Evolutionary conservation across 2,113 vertebrate species (phyloP), one percentile per base, ranked within the genome.

Genomic region (Rhynchomys soricoides): DNA sequence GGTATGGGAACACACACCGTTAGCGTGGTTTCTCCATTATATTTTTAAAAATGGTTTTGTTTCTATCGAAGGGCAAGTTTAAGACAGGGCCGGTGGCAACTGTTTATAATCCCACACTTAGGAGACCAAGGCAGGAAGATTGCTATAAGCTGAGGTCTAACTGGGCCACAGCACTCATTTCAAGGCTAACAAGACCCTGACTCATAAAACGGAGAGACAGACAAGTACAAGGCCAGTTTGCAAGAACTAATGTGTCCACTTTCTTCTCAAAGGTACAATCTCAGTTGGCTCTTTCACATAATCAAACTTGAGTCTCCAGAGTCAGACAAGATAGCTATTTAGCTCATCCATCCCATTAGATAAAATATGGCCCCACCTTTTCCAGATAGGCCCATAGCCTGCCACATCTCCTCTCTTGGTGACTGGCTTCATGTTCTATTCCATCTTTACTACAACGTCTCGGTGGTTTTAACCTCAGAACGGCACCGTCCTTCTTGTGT

Each of bases 391-490:
- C 64, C 59, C 40, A n/a, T 43, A 74, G 8, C 34, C n/a, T 52
- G 37, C 62, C 50, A 45, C 40, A 10, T 52, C 64, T 75, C 40
- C 40, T 89, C 26, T 89, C n/a, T 52, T 91, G 50, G 37, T 68
- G 62, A n/a, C 82, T 92, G 66, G 59, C 97, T 93, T 96, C 94
- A 87, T 83, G 37, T 88, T 87, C 43, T 89, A 97, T 97, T 95
- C 89, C 88, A 90, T 95, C 85, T 52, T 66, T 78, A n/a, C 43
- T 94, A 70, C 95, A 91, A 64, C 86, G 96, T 97, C 97, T 95
- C 92, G 94, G 59, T 92, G 91, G 75, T 50, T 85, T 59, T 91
- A 55, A 86, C 97, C 98, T 97, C 93, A 92, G 97, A 83, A 96
- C 93, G 97, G 48, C 78, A 94, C 90, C 79, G 43, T 97, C 93